phyloP scores from a whole-genome alignment of 2,797 vertebrate species.

The Intellagama lesueurii region DNA sequence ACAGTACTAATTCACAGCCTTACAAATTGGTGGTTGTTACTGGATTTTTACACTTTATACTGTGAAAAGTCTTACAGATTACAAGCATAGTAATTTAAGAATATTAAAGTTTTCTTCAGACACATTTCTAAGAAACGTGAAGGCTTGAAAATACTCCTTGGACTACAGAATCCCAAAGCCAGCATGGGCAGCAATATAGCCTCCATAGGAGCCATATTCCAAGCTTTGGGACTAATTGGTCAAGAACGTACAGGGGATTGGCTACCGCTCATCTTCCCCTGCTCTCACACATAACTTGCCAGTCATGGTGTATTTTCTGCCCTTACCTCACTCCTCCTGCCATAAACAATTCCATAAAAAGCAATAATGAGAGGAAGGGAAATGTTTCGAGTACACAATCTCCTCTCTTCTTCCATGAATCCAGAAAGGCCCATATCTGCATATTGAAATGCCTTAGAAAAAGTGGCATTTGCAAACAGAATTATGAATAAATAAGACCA shows the following conservation, averaged over 20 bases:
- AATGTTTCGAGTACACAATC: background rate
- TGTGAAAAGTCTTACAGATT: conserved; percentile 1
- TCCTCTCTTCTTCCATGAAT: background rate
- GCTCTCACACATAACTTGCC: too few relatives aligned
- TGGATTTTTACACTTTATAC: too few relatives aligned
- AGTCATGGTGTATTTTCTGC: background rate
- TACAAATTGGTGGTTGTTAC: conserved; percentile 51
- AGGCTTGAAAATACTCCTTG: too few relatives aligned
- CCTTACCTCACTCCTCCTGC: background rate
- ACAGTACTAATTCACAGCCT: conserved; percentile 46
- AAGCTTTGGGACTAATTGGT: background rate
- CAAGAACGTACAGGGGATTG: background rate
- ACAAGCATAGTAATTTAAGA: conserved; percentile 20
- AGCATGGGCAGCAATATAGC: background rate
- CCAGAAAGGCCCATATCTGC: background rate
- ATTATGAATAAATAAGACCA: background rate
- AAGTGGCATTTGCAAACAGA: background rate
- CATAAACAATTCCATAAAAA: background rate
- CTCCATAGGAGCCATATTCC: background rate
- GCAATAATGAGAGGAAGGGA: background rate
- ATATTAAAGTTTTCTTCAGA: conserved; percentile 38
- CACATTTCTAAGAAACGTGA: conserved; percentile 32
- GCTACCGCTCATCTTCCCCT: too few relatives aligned
- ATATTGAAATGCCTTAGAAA: background rate
- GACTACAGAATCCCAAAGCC: too few relatives aligned